Percentiles rank a stretch among this genome's conserved stretches.
Evolutionary conservation across 2,113 vertebrate species (phyloP).

Genomic region (Lepus americanus): DNA sequence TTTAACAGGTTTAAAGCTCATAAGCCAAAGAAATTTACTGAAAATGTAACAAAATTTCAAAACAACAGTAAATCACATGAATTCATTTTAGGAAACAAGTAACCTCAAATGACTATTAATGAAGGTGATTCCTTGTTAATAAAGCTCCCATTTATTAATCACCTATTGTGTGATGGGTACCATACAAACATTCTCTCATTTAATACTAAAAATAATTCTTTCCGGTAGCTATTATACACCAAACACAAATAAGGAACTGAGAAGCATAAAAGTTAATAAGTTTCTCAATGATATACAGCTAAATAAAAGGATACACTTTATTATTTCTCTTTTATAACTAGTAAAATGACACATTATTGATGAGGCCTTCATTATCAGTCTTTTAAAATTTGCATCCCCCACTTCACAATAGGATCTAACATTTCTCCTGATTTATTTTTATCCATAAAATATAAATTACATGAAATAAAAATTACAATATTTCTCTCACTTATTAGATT

Average conservation of each 20-base stretch:
- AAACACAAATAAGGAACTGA: neutral
- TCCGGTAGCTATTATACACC: neutral
- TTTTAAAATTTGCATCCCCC: neutral
- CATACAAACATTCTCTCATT: neutral
- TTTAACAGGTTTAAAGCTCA: conserved; percentile 36
- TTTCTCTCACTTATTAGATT: neutral
- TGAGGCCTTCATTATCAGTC: neutral
- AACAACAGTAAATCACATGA: neutral
- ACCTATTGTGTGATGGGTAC: neutral
- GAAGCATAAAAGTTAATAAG: neutral
- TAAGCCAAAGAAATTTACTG: neutral
- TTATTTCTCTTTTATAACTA: neutral
- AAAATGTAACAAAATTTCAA: conserved; percentile 12
- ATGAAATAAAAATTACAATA: conserved; percentile 3
- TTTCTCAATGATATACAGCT: neutral
- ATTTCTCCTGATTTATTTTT: neutral
- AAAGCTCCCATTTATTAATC: neutral
- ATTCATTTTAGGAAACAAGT: neutral
- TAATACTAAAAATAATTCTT: conserved; percentile 26
- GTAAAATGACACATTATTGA: neutral
- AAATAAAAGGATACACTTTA: neutral
- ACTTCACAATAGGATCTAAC: neutral
- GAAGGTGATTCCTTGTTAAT: neutral
- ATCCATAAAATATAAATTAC: neutral
- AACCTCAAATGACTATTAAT: neutral